Conservation (phyloP, 2,888 invertebrate species). For the Lithodes maja region DNA sequence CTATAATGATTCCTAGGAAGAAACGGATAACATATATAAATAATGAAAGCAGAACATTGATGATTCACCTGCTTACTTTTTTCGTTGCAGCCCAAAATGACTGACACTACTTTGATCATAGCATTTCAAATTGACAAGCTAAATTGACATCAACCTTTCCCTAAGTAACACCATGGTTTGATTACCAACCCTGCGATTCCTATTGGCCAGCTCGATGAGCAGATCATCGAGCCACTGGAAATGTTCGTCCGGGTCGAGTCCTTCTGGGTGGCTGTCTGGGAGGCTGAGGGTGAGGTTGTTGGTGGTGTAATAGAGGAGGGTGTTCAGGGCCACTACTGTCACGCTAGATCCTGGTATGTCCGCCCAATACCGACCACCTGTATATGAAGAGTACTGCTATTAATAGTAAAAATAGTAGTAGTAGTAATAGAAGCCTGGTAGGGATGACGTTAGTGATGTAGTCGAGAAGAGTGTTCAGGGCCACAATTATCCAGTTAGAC, state of each 20-base stretch:
- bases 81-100: no score
- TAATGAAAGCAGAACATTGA: no score
- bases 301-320: slow-evolving; percentile 61
- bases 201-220: slow-evolving; percentile 6
- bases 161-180: background rate
- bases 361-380: slow-evolving; percentile 50
- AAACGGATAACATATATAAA: no score
- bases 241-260: slow-evolving; percentile 52
- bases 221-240: slow-evolving; percentile 49
- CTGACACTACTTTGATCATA: no score
- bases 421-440: no score
- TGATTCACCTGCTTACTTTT: no score
- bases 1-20: no score
- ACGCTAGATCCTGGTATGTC: slow-evolving; percentile 41
- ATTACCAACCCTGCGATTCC: slow-evolving; percentile 30
- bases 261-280: slow-evolving; percentile 17
- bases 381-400: no score
- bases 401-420: no score
- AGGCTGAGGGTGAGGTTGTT: slow-evolving; percentile 35
- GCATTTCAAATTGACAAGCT: no score
- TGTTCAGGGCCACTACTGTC: slow-evolving; percentile 61
- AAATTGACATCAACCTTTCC: no score
- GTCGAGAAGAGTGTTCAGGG: slow-evolving; percentile 62
- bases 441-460: slow-evolving; percentile 13
- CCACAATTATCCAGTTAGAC: slow-evolving; percentile 51